Conservation (phyloP, 2,113 vertebrate species). For the Morone chrysops region DNA sequence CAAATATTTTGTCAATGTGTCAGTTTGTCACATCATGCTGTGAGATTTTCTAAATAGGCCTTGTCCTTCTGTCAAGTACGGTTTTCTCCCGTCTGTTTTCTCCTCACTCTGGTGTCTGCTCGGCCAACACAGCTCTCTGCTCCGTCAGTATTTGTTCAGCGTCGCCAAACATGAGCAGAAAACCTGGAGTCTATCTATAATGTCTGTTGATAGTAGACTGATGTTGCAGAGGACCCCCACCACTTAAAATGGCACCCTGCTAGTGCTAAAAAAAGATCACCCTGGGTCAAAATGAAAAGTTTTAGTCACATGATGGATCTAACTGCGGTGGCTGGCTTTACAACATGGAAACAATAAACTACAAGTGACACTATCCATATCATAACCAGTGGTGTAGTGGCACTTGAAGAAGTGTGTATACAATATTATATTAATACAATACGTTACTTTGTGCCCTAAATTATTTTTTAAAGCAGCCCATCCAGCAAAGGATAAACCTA, state of each 20-base stretch:
- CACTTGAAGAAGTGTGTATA: too few relatives aligned
- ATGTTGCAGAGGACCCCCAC: background rate
- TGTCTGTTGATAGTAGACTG: background rate
- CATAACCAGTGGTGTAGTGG: too few relatives aligned
- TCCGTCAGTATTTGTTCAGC: background rate
- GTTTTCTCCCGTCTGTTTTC: conserved; percentile 26
- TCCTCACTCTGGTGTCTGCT: background rate
- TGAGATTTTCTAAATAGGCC: conserved; percentile 65
- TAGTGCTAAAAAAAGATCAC: background rate
- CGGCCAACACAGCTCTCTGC: background rate
- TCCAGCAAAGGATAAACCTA: too few relatives aligned
- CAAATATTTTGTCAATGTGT: conserved; percentile 44
- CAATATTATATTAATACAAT: too few relatives aligned
- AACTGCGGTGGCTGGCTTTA: background rate
- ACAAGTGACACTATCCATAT: too few relatives aligned
- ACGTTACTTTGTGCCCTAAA: too few relatives aligned
- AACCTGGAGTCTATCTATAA: background rate
- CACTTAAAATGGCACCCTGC: background rate
- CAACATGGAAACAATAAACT: too few relatives aligned
- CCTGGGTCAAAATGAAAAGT: background rate
- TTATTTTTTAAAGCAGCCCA: too few relatives aligned
- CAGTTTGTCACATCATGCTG: conserved; percentile 55
- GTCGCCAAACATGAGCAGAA: background rate
- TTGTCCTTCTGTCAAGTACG: conserved; percentile 47
- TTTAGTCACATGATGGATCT: background rate